Percentiles rank a stretch among this genome's conserved stretches.
phyloP scores from a whole-genome alignment of 2,888 invertebrate genomes.

The Orchesellides sinensis region DNA sequence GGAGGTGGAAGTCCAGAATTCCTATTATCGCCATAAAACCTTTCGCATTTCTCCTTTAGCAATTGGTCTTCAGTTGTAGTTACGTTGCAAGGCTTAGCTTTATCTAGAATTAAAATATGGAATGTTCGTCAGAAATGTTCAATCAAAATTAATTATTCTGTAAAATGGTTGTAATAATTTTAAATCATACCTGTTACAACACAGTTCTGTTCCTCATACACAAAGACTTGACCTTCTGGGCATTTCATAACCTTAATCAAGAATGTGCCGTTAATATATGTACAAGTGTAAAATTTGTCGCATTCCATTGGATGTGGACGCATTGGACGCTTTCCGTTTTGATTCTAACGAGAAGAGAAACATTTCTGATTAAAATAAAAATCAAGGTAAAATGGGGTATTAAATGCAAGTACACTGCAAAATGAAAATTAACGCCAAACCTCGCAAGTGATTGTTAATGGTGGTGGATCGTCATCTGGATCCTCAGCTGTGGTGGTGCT shows the following conservation, averaged over 20 bases:
- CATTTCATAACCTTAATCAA: conserved; percentile 71
- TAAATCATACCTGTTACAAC: conserved; percentile 61
- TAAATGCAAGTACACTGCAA: no score
- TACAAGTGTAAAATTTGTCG: conserved; percentile 71
- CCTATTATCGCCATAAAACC: not conserved
- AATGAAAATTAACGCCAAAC: conserved; percentile 39
- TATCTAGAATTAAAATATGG: conserved; percentile 44
- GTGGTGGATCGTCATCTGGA: conserved; percentile 51
- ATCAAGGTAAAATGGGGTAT: not conserved
- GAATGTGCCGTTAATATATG: conserved; percentile 70
- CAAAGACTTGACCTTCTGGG: conserved; percentile 67
- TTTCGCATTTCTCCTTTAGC: conserved; percentile 40
- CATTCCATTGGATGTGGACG: conserved; percentile 73
- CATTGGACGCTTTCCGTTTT: conserved; percentile 58
- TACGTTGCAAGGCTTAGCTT: conserved; percentile 70
- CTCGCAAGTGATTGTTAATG: conserved; percentile 68
- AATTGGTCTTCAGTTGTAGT: conserved; percentile 40
- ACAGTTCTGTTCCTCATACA: conserved; percentile 69
- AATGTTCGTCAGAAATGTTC: not conserved
- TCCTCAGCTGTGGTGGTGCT: conserved; percentile 69
- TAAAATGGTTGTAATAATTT: no score
- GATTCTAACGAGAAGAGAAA: conserved; percentile 6
- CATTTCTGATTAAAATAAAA: not conserved
- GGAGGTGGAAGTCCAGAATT: conserved; percentile 19
- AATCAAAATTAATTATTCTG: no score